Evolutionary conservation across 1,140 invertebrate species (phyloP).

Genomic region (Goniozus legneri): DNA sequence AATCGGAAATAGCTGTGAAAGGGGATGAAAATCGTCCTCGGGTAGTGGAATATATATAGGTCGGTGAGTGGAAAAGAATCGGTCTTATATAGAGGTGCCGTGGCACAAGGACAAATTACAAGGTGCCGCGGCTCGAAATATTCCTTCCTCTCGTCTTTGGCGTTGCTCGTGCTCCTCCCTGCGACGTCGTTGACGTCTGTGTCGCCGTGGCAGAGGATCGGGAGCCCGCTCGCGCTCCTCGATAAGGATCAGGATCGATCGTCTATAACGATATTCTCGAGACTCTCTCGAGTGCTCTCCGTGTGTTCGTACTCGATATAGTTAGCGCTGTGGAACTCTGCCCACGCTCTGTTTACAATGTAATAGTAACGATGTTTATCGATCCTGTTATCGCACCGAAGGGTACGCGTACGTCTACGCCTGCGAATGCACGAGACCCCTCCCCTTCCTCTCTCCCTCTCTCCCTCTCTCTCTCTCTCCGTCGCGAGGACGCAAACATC

Average conservation of each 20-base stretch:
- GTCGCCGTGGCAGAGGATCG: not conserved
- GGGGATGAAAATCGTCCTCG: too few species aligned
- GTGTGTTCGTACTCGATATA: too few species aligned
- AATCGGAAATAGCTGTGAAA: too few species aligned
- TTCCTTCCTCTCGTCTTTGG: too few species aligned
- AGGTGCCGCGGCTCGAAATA: too few species aligned
- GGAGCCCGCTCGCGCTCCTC: not conserved
- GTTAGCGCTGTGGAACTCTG: slow-evolving; percentile 34
- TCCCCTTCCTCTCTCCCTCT: not conserved
- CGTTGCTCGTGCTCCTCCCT: too few species aligned
- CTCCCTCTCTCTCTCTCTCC: not conserved
- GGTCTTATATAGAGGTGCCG: too few species aligned
- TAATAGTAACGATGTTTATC: slow-evolving; percentile 51
- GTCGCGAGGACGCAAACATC: slow-evolving; percentile 27
- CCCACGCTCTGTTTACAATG: slow-evolving; percentile 34
- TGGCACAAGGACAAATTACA: too few species aligned
- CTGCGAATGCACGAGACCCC: slow-evolving; percentile 23
- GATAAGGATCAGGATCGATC: slow-evolving; percentile 15
- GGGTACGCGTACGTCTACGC: too few species aligned
- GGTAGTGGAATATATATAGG: too few species aligned
- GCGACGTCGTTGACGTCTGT: too few species aligned
- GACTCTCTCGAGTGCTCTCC: slow-evolving; percentile 33
- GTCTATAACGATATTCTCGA: slow-evolving; percentile 40
- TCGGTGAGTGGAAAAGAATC: too few species aligned
- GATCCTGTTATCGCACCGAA: slow-evolving; percentile 51